phyloP scores from a whole-genome alignment of 2,113 vertebrate genomes.

The Clupea harengus region DNA sequence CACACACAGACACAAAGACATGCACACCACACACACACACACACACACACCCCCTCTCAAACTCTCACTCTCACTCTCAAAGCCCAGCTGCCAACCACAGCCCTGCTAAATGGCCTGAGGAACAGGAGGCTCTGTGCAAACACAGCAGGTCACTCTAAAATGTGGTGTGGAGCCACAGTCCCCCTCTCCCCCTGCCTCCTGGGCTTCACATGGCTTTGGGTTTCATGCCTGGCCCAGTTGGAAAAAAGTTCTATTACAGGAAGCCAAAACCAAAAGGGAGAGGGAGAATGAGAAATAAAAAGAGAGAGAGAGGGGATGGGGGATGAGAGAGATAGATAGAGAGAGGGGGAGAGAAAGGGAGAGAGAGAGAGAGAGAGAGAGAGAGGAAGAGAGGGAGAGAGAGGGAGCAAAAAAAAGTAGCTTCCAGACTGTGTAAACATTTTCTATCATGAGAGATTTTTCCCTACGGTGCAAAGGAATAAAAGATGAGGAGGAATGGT shows the following conservation, averaged over 20 bases:
- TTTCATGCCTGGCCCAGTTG: conserved; percentile 46
- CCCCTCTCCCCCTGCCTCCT: background rate
- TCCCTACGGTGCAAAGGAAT: conserved; percentile 31
- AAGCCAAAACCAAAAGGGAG: conserved; percentile 43
- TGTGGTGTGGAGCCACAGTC: background rate
- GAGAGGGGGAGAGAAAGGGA: background rate
- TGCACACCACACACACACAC: conserved; percentile 1
- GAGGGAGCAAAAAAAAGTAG: conserved; percentile 22
- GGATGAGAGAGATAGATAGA: background rate
- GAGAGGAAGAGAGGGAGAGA: background rate
- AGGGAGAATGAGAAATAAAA: background rate
- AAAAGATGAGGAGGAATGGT: conserved; percentile 37
- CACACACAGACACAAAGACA: background rate
- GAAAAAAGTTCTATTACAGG: conserved; percentile 44
- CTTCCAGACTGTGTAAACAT: conserved; percentile 45
- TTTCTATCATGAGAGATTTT: conserved; percentile 40
- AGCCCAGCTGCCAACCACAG: conserved; percentile 27
- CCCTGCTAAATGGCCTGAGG: conserved; percentile 10
- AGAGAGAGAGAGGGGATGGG: background rate
- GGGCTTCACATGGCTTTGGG: conserved; percentile 4
- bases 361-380: background rate
- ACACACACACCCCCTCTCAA: background rate
- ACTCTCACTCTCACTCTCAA: background rate
- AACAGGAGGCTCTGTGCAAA: conserved; percentile 21
- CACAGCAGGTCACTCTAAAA: conserved; percentile 8